Conservation (phyloP, 2,797 vertebrate genomes). For the Sandelia bainsii region DNA sequence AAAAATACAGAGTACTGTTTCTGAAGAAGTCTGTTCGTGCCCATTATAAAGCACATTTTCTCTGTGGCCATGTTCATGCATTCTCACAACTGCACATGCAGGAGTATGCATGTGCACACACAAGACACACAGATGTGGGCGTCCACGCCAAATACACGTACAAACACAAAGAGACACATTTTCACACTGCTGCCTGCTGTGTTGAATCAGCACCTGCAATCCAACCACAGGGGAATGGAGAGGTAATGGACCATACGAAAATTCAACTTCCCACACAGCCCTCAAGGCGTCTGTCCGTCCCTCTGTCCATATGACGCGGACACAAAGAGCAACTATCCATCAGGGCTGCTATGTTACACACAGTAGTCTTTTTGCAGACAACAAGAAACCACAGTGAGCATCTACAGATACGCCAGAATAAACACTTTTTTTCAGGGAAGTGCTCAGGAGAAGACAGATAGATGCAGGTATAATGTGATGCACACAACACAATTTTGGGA, state of each 20-base stretch:
- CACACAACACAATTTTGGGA: not conserved
- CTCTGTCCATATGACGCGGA: constrained; percentile 32
- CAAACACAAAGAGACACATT: constrained; percentile 15
- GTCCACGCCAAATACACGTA: not conserved
- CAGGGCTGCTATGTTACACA: constrained; percentile 25
- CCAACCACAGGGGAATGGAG: constrained; percentile 54
- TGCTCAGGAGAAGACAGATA: not conserved
- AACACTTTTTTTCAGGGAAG: not conserved
- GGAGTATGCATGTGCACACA: not conserved
- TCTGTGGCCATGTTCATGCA: not conserved
- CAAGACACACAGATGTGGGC: constrained; percentile 1
- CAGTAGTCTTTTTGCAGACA: constrained; percentile 16
- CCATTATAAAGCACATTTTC: constrained; percentile 24
- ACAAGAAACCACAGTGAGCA: not conserved
- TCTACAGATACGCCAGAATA: not conserved
- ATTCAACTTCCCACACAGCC: constrained; percentile 62
- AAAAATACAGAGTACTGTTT: not conserved
- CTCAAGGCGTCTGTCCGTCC: constrained; percentile 40
- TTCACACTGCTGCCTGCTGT: constrained; percentile 52
- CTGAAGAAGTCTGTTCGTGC: not conserved
- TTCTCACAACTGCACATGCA: not conserved
- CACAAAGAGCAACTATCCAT: constrained; percentile 41
- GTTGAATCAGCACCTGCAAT: constrained; percentile 66
- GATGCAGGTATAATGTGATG: constrained; percentile 16
- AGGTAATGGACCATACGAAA: constrained; percentile 68